These are phyloP conservation scores for Selenia dentaria DNA, from an alignment of 2,888 invertebrate species.

Conservation along the genomic window DNA sequence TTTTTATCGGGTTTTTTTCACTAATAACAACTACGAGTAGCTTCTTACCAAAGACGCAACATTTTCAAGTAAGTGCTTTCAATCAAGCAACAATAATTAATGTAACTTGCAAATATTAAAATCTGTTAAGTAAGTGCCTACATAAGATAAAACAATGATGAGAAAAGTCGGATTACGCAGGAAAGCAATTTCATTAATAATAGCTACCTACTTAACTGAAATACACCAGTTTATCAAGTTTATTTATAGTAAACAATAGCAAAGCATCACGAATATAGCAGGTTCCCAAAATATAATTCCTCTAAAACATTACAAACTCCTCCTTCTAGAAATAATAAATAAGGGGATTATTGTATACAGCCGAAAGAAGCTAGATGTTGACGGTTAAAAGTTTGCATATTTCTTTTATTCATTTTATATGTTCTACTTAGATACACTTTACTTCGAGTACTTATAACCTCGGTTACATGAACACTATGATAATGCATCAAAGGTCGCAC, in stretches of 20 bases:
- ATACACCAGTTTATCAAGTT: conserved; percentile 10
- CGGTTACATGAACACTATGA: too few species aligned
- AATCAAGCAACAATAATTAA: too few species aligned
- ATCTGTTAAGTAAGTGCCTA: conserved; percentile 4
- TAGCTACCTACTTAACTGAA: conserved; percentile 4
- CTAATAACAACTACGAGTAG: too few species aligned
- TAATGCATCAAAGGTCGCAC: too few species aligned
- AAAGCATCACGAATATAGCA: conserved; percentile 1
- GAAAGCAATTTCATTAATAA: conserved; percentile 14
- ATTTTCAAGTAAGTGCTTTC: too few species aligned
- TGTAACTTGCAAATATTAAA: background rate
- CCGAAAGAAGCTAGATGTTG: conserved; percentile 40
- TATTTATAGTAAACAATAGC: conserved; percentile 15
- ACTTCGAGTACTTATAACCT: too few species aligned
- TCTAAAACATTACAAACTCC: conserved; percentile 35
- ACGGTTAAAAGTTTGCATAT: conserved; percentile 37
- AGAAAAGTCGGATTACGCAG: conserved; percentile 3
- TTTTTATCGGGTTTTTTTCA: too few species aligned
- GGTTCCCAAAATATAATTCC: conserved; percentile 22
- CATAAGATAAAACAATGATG: conserved; percentile 11
- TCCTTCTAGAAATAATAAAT: conserved; percentile 52
- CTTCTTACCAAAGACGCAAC: too few species aligned
- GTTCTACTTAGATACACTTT: too few species aligned
- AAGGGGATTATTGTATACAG: conserved; percentile 49
- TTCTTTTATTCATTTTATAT: conserved; percentile 7